A percentile compares a stretch with the other conserved stretches of the same genome.
Conservation (phyloP, 2,888 invertebrate species). For the Conops quadrifasciatus region DNA sequence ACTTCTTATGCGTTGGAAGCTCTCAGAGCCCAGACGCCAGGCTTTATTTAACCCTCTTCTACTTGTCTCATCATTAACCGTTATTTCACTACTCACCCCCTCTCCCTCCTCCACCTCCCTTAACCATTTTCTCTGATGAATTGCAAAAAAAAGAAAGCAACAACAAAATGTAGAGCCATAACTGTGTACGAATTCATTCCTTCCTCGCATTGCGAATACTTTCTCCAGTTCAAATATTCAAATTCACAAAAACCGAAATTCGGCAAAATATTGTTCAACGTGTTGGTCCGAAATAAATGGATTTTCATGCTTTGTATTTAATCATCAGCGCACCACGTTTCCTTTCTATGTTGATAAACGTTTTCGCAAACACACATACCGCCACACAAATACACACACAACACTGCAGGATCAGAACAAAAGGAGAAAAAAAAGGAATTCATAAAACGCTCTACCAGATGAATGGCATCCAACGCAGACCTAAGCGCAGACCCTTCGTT, state of each 20-base stretch:
- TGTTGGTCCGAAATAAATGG: slow-evolving; percentile 63
- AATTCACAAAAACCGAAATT: slow-evolving; percentile 17
- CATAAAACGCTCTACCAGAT: too few relatives aligned
- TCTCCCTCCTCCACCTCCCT: too few relatives aligned
- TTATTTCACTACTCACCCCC: background rate
- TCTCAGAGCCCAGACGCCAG: background rate
- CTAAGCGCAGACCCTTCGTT: too few relatives aligned
- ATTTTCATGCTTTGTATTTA: slow-evolving; percentile 47
- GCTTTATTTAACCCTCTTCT: slow-evolving; percentile 13
- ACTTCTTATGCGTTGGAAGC: background rate
- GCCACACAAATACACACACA: background rate
- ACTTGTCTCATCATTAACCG: background rate
- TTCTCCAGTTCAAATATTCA: background rate
- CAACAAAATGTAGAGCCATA: background rate
- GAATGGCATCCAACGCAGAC: too few relatives aligned
- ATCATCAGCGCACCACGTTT: slow-evolving; percentile 31
- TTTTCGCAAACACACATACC: background rate
- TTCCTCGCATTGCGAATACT: background rate
- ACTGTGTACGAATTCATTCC: slow-evolving; percentile 1
- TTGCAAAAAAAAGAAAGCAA: background rate
- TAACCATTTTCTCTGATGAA: background rate
- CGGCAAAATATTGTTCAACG: slow-evolving; percentile 45
- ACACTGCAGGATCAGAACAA: background rate
- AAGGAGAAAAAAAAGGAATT: too few relatives aligned
- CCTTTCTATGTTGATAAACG: slow-evolving; percentile 18